Evolutionary conservation across 2,888 invertebrate genomes (phyloP).

Genomic region (Steinernema hermaphroditum): DNA sequence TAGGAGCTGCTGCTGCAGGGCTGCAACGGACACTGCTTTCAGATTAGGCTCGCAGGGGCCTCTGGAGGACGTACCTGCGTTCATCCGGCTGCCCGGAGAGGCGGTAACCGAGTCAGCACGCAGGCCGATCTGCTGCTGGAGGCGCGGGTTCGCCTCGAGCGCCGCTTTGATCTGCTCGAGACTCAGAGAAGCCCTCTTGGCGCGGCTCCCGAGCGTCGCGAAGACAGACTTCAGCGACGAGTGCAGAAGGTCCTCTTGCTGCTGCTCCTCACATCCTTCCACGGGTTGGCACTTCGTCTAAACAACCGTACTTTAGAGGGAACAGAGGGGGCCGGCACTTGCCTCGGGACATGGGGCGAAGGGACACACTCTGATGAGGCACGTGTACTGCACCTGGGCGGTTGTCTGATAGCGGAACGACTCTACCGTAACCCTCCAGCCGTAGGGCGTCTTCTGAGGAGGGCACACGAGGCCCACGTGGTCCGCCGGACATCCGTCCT

Average conservation of each 20-base stretch:
- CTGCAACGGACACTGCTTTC: slow-evolving; percentile 32
- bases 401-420: slow-evolving; percentile 67
- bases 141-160: slow-evolving; percentile 57
- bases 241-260: slow-evolving; percentile 27
- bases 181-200: slow-evolving; percentile 39
- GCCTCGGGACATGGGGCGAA: slow-evolving; percentile 62
- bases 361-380: slow-evolving; percentile 64
- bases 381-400: slow-evolving; percentile 65
- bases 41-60: background rate
- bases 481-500: slow-evolving; percentile 62
- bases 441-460: slow-evolving; percentile 62
- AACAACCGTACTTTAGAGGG: slow-evolving; percentile 19
- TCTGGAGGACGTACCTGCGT: slow-evolving; percentile 27
- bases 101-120: background rate
- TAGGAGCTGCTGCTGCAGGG: slow-evolving; percentile 59
- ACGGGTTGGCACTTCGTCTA: slow-evolving; percentile 57
- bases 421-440: slow-evolving; percentile 65
- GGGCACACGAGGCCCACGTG: slow-evolving; percentile 66
- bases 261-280: slow-evolving; percentile 60
- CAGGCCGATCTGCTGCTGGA: slow-evolving; percentile 57
- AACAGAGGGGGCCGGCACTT: too few species aligned
- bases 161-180: slow-evolving; percentile 52
- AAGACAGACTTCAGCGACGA: slow-evolving; percentile 17
- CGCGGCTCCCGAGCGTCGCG: slow-evolving; percentile 11
- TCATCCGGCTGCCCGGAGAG: slow-evolving; percentile 25